Conservation (phyloP, 2,113 vertebrate genomes). For the Ceyx cyanopectus region DNA sequence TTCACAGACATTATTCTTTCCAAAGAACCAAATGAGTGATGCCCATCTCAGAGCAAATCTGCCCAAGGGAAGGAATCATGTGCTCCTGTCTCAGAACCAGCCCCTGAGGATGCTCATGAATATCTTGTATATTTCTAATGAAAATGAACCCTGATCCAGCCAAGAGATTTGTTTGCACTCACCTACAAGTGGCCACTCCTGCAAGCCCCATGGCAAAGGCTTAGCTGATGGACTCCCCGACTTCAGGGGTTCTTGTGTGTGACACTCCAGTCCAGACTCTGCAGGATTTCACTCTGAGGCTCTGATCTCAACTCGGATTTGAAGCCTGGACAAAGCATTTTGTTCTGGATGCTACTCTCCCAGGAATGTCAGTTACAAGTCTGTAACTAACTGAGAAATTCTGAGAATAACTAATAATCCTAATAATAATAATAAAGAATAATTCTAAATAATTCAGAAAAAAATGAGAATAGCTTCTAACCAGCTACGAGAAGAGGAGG, state of each 20-base stretch:
- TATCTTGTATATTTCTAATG: conserved; percentile 7
- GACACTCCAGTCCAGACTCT: background rate
- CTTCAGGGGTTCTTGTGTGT: background rate
- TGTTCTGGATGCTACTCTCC: background rate
- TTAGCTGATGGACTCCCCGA: background rate
- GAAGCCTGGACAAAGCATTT: background rate
- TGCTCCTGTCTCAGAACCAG: conserved; percentile 38
- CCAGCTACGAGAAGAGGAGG: background rate
- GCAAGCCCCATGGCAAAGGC: background rate
- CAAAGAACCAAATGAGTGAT: conserved; percentile 31
- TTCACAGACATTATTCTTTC: conserved; percentile 65
- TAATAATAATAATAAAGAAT: too few relatives aligned
- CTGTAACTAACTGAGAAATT: too few relatives aligned
- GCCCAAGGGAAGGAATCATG: conserved; percentile 50
- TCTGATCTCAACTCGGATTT: background rate
- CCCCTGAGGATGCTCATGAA: conserved; percentile 22
- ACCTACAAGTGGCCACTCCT: background rate
- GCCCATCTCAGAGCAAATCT: conserved; percentile 64
- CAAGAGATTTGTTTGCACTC: background rate
- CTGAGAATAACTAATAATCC: too few relatives aligned
- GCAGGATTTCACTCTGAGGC: background rate
- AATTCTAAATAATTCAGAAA: too few relatives aligned
- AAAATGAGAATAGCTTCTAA: background rate
- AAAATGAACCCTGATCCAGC: conserved; percentile 19
- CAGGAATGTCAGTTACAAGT: background rate